A percentile compares a stretch with the other conserved stretches of the same genome.
Evolutionary conservation across 1,140 invertebrate genomes (phyloP).

Genomic region (Anoplophora glabripennis): DNA sequence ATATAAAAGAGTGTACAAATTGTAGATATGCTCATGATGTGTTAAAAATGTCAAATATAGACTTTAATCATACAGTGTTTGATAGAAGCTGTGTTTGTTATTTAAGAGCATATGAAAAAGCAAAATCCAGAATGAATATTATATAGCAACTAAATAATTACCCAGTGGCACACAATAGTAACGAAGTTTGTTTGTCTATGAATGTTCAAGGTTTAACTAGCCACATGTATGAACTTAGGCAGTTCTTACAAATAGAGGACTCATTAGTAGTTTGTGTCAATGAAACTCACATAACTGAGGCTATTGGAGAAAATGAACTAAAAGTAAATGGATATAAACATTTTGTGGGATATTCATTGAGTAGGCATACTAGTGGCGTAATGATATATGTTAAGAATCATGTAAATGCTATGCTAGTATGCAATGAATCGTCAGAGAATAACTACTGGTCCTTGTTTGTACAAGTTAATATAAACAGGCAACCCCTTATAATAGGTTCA

Average conservation of each 20-base stretch:
- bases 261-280: slow-evolving; percentile 3
- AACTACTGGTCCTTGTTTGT: too few relatives aligned
- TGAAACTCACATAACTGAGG: slow-evolving; percentile 9
- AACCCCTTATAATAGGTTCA: too few relatives aligned
- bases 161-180: neutral
- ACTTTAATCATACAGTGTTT: slow-evolving; percentile 5
- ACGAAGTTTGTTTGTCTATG: slow-evolving; percentile 5
- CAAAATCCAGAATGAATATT: neutral
- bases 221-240: neutral
- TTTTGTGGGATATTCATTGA: neutral
- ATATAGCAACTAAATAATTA: slow-evolving; percentile 3
- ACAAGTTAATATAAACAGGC: too few relatives aligned
- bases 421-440: too few relatives aligned
- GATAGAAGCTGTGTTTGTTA: slow-evolving; percentile 6
- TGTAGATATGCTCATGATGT: slow-evolving; percentile 8
- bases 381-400: too few relatives aligned
- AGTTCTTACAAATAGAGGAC: neutral
- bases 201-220: slow-evolving; percentile 4
- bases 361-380: slow-evolving; percentile 1
- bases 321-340: slow-evolving; percentile 4
- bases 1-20: slow-evolving; percentile 5
- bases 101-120: neutral
- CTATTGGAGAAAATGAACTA: slow-evolving; percentile 3
- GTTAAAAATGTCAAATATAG: neutral
- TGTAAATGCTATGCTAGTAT: too few relatives aligned